Conservation (phyloP, 1,140 invertebrate species). For the Drosophila quadrilineata region DNA sequence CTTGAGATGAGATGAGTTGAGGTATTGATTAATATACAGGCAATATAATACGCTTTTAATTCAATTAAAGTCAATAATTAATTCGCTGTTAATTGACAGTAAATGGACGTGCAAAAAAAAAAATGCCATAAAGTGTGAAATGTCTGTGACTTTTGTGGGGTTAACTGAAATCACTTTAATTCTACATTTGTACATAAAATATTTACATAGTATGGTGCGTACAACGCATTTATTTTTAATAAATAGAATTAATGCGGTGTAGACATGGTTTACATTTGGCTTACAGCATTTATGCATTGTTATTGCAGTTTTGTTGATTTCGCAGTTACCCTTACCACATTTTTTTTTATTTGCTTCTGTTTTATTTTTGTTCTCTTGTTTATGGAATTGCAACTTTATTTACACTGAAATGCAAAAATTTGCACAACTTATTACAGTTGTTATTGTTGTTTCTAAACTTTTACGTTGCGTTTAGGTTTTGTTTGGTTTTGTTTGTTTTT, state of each 20-base stretch:
- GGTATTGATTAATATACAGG: background rate
- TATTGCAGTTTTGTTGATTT: constrained; percentile 57
- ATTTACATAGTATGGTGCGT: background rate
- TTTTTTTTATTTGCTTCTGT: constrained; percentile 37
- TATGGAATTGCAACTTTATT: constrained; percentile 64
- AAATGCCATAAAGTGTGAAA: background rate
- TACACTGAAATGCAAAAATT: constrained; percentile 76
- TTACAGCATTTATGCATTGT: constrained; percentile 42
- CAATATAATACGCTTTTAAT: background rate
- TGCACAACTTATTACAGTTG: constrained; percentile 76
- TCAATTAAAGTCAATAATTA: background rate
- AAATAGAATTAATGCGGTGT: too few relatives aligned
- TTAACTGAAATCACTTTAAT: background rate
- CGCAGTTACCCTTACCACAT: too few relatives aligned
- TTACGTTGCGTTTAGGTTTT: constrained; percentile 52
- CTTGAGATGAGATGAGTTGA: too few relatives aligned
- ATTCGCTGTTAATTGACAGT: background rate
- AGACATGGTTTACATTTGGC: constrained; percentile 41
- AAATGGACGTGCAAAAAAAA: too few relatives aligned
- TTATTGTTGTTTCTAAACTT: constrained; percentile 73
- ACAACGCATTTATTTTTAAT: too few relatives aligned
- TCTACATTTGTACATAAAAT: background rate
- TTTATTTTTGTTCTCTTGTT: constrained; percentile 29
- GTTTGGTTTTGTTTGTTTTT: constrained; percentile 61
- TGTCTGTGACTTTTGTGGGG: background rate